Evolutionary conservation across 1,140 invertebrate species (phyloP).

Genomic region (Caenorhabditis briggsae): DNA sequence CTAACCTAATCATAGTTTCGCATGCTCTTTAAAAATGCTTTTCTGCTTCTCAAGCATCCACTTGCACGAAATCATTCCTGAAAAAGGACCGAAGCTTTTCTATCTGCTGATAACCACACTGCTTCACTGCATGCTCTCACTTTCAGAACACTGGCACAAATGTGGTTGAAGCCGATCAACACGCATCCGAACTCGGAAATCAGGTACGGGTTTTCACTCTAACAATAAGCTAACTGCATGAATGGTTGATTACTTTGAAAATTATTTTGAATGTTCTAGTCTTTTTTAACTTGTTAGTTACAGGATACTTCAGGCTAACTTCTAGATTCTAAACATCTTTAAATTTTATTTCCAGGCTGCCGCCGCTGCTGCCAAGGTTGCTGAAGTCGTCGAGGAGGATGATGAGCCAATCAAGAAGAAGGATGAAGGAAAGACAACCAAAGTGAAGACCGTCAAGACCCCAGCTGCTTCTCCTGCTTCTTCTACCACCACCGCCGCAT

Average conservation of each 20-base stretch:
- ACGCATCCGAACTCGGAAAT: constrained; percentile 28
- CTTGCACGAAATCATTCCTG: background rate
- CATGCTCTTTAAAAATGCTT: background rate
- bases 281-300: no score
- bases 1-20: no score
- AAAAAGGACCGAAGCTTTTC: no score
- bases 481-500: background rate
- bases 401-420: constrained; percentile 46
- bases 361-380: constrained; percentile 37
- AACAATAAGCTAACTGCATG: background rate
- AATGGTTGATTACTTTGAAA: no score
- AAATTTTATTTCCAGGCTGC: constrained; percentile 1
- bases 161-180: constrained; percentile 40
- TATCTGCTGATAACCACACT: no score
- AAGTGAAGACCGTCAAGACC: constrained; percentile 12
- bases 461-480: constrained; percentile 43
- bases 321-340: background rate
- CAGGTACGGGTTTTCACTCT: constrained; percentile 3
- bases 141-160: constrained; percentile 53
- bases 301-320: background rate
- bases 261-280: no score
- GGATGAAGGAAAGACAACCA: constrained; percentile 44
- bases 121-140: constrained; percentile 13
- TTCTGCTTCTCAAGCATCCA: background rate
- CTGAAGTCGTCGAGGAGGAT: constrained; percentile 19